Base-by-base conservation (phyloP, 2,888 invertebrate species). In the Hesperia comma region DNA sequence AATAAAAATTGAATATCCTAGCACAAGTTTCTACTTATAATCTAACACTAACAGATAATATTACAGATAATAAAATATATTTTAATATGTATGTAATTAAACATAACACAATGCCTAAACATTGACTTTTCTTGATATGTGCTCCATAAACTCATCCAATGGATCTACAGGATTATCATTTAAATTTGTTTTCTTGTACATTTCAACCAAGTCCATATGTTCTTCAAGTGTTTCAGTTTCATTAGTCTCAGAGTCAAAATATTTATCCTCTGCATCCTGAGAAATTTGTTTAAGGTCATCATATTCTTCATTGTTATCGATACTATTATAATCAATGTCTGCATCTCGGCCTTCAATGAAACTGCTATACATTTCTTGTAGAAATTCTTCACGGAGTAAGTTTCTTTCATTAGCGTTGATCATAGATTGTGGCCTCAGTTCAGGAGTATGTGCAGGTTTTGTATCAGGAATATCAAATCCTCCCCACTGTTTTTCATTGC, bases 241-340 rank as follows among this genome's bases (percentile, higher is more conserved):
- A 72, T 96, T 95, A 32, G 95, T 94, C 83, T 97, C 97, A 4
- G 95, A 95, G 84, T 98, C 97, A 90, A 98, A 98, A 84, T 98
- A 98, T 79, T 95, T 95, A 75, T 98, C 98, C 86, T 98, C 97
- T 73, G 95, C 96, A 87, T 98, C 98, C 76, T 95, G 95, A 51
- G 88, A 84, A 15, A 87, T 82, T 77, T 95, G 95, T 68, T 95
- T 86, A 62, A 96, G 94, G 68, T 95, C 95, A 70, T 98, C 98
- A 85, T 96, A 96, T 62, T 95, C 95, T 53, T 95, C 94, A 89
- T 98, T 96, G 74, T 95, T 93, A 84, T 98, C 98, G 4, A 98
- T 95, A 70, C 93, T 90, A 46, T 94, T 92, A 79, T 98, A 98
- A 86, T 98, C 97, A 88, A 97, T 96, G 72, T 97, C 96, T 61